A percentile compares a stretch with the other conserved stretches of the same genome.
Conservation (phyloP, 2,797 vertebrate species). For the Numenius phaeopus region DNA sequence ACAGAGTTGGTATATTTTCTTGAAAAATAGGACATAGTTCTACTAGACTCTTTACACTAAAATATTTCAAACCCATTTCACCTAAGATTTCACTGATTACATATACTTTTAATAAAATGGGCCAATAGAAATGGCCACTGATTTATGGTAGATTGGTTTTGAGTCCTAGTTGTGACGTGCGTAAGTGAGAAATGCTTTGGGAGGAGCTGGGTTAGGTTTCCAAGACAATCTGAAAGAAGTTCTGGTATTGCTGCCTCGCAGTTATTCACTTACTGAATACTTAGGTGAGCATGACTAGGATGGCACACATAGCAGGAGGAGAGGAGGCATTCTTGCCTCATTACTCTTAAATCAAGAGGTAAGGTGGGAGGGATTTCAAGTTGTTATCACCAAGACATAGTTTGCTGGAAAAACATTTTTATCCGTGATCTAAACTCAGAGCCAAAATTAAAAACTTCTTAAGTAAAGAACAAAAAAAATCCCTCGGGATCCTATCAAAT, state of each 20-base stretch:
- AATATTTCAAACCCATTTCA: neutral
- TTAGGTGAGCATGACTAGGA: neutral
- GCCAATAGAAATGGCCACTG: neutral
- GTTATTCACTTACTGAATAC: neutral
- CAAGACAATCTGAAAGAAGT: neutral
- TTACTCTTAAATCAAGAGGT: constrained; percentile 33
- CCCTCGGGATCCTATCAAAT: constrained; percentile 39
- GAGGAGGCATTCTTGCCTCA: neutral
- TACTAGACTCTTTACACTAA: neutral
- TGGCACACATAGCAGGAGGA: neutral
- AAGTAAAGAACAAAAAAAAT: constrained; percentile 58
- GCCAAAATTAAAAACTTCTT: constrained; percentile 61
- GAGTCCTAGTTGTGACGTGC: neutral
- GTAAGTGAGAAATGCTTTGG: neutral
- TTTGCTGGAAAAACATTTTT: constrained; percentile 46
- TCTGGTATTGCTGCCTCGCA: neutral
- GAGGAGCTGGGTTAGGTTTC: neutral
- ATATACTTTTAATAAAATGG: neutral
- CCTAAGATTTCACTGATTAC: neutral
- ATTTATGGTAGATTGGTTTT: neutral
- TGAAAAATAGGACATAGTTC: neutral
- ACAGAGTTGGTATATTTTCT: neutral
- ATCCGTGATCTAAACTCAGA: constrained; percentile 38
- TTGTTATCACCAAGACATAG: constrained; percentile 34
- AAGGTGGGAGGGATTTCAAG: constrained; percentile 11